phyloP scores from a whole-genome alignment of 2,888 invertebrate species.

The Limnephilus rhombicus region DNA sequence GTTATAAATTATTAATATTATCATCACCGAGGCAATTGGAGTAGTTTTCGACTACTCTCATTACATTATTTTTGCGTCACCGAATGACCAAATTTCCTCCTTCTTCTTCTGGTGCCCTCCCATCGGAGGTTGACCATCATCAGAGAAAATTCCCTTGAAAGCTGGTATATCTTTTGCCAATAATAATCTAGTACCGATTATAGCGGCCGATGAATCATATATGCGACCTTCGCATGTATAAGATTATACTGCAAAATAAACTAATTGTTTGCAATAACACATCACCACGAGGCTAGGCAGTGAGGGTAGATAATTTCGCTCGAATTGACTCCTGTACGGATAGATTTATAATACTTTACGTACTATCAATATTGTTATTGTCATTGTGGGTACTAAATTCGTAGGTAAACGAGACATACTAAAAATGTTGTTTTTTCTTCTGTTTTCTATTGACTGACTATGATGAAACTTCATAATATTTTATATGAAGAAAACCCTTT shows the following conservation, averaged over 20 bases:
- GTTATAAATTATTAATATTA: not conserved
- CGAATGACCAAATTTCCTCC: not conserved
- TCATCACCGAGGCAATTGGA: not conserved
- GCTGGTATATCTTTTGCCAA: not conserved
- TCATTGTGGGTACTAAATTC: not conserved
- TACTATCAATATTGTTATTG: not conserved
- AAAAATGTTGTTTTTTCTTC: not conserved
- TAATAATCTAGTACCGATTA: not conserved
- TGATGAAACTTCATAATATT: not conserved
- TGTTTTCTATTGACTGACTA: conserved; percentile 1
- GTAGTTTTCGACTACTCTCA: not conserved
- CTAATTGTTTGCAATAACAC: not conserved
- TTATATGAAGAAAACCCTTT: not conserved
- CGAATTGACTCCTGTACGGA: not conserved
- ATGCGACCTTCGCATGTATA: too few relatives aligned
- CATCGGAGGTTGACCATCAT: not conserved
- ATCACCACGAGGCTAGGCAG: not conserved
- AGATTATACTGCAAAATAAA: too few relatives aligned
- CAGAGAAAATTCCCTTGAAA: not conserved
- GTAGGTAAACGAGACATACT: not conserved
- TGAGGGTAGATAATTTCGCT: not conserved
- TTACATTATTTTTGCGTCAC: not conserved
- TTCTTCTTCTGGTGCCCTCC: not conserved
- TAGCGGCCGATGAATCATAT: too few relatives aligned
- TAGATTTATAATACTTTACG: not conserved